These are phyloP conservation scores for Canis aureus DNA, from an alignment of 2,113 vertebrate genomes.

Conservation along the genomic window DNA sequence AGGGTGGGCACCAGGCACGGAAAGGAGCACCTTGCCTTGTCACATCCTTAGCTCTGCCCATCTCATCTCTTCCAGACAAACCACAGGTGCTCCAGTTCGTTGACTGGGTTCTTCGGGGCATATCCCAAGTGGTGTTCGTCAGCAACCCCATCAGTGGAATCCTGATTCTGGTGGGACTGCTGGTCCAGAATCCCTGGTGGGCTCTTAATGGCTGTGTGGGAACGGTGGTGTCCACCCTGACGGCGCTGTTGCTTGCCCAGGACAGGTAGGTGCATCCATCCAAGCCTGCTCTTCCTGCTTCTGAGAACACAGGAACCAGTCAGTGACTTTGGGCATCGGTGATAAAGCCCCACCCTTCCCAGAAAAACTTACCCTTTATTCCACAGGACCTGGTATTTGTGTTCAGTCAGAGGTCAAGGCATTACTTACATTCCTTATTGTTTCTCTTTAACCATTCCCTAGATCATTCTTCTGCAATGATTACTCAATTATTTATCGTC, in stretches of 20 bases:
- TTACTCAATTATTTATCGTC: not conserved
- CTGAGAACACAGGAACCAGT: not conserved
- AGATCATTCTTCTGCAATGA: not conserved
- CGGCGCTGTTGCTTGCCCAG: conserved; percentile 94
- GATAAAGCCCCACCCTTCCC: not conserved
- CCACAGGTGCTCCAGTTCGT: conserved; percentile 91
- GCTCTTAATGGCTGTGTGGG: conserved; percentile 94
- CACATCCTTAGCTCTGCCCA: not conserved
- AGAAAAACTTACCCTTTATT: conserved; percentile 56
- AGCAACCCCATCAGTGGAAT: conserved; percentile 97
- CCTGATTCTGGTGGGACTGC: conserved; percentile 92
- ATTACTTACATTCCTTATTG: not conserved
- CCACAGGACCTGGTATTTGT: conserved; percentile 48
- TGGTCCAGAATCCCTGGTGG: conserved; percentile 97
- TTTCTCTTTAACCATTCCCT: not conserved
- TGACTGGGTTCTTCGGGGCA: conserved; percentile 95
- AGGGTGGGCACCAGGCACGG: not conserved
- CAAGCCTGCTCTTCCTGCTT: not conserved
- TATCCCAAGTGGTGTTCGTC: conserved; percentile 97
- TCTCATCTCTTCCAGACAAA: conserved; percentile 88
- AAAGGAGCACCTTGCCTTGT: not conserved
- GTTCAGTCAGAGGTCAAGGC: conserved; percentile 39
- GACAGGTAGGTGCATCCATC: conserved; percentile 88
- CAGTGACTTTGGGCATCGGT: too few relatives aligned
- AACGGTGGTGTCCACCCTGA: conserved; percentile 92